Base-by-base conservation (phyloP, 2,113 vertebrate species). In the Hippolais icterina region DNA sequence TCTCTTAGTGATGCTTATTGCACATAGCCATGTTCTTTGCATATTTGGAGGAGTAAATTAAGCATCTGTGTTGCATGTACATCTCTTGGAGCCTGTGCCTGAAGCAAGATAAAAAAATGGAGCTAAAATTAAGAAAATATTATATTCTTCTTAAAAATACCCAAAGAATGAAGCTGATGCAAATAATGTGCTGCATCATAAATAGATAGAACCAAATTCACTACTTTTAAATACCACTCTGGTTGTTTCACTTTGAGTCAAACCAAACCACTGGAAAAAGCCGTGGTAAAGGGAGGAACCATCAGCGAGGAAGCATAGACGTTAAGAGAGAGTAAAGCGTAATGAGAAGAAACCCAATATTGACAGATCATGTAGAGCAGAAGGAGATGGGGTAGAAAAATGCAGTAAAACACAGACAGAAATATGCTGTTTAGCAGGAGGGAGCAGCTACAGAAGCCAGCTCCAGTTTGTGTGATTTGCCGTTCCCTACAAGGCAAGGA, bases 331-430 rank as follows among this genome's bases (percentile, higher is more conserved):
- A 85, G 83, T 41, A 65, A 91, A 83, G 33, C 37, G 31, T 33
- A 92, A 79, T 57, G 93, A 91, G 83, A 91, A 89, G 59, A 96
- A 96, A 70, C 57, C 50, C 60, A 91, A 87, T 95, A 95, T 87
- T 93, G 93, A 91, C 63, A 39, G 89, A 85, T 95, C 85, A 80
- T 42, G 46, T 12, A 85, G 75, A 93, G 72, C 76, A 91, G 89
- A 89, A 96, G 91, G 78, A 91, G 89, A 94, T 82, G 81, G 77
- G 66, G 11, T 84, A 94, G 87, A 93, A 94, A 94, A 92, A 56
- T 2, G 1, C 69, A 88, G 72, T 74, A 68, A 75, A 59, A 94
- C 57, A 66, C 69, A 60, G 91, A 60, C 60, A 95, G 89, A 95
- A 94, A 94, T 79, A 94, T 60, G 85, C 66, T 69, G 87, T 54